Percentiles rank a stretch among this genome's conserved stretches.
phyloP scores from a whole-genome alignment of 2,113 vertebrate species.

The Anarrhichthys ocellatus region DNA sequence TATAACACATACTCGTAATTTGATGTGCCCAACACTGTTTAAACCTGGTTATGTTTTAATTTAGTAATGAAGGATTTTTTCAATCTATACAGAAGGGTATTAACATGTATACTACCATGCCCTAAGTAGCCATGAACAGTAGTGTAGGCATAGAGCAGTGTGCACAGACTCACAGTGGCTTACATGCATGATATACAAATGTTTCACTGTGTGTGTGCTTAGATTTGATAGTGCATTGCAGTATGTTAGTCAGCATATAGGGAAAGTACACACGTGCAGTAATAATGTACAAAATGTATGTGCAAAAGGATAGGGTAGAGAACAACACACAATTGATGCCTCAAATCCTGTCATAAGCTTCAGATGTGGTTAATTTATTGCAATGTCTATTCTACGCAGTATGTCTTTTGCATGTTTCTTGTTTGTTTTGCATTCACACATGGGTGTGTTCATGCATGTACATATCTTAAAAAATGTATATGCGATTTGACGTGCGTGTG shows the following conservation, averaged over 20 bases:
- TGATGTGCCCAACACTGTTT: no score
- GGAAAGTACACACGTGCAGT: background rate
- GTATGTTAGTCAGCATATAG: constrained; percentile 4
- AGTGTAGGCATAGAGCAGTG: background rate
- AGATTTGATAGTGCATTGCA: background rate
- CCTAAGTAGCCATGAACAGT: background rate
- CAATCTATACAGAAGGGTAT: background rate
- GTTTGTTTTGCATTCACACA: background rate
- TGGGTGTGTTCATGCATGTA: constrained; percentile 2
- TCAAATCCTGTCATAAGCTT: background rate
- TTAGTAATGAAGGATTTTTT: background rate
- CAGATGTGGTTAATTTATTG: background rate
- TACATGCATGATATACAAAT: background rate
- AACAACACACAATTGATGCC: background rate
- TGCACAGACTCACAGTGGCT: background rate
- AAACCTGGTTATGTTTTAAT: background rate
- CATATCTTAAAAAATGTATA: constrained; percentile 19
- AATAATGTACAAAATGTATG: background rate
- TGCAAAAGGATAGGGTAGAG: background rate
- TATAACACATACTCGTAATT: no score
- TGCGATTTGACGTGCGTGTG: constrained; percentile 17
- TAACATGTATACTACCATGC: background rate
- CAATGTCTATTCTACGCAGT: background rate
- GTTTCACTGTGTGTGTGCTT: background rate
- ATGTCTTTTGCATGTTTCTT: background rate